Percentiles rank a stretch among this genome's conserved stretches.
Conservation (phyloP, 1,140 invertebrate species). For the Zaprionus inermis region DNA sequence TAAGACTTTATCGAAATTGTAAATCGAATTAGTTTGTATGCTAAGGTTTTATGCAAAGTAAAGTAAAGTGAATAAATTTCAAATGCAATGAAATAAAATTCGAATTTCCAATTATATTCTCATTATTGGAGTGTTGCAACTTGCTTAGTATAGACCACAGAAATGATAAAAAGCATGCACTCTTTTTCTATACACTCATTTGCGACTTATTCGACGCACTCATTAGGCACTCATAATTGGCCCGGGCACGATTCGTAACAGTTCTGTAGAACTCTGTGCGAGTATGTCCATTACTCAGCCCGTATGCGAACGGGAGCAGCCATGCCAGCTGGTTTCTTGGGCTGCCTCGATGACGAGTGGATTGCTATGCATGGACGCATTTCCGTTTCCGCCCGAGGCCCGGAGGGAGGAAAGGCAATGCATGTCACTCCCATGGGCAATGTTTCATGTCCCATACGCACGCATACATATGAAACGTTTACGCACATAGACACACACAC, state of each 20-base stretch:
- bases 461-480: not conserved
- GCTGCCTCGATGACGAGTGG: constrained; percentile 31
- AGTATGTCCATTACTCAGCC: constrained; percentile 27
- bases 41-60: too few species aligned
- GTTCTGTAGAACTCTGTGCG: constrained; percentile 6
- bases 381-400: constrained; percentile 63
- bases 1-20: not conserved
- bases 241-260: constrained; percentile 23
- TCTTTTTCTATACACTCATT: not conserved
- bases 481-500: constrained; percentile 1
- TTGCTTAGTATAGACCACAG: too few species aligned
- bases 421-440: constrained; percentile 26
- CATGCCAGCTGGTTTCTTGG: constrained; percentile 15
- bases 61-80: too few species aligned
- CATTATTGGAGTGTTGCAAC: too few species aligned
- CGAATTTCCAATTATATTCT: too few species aligned
- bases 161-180: too few species aligned
- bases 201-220: constrained; percentile 3
- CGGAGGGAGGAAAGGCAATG: constrained; percentile 9
- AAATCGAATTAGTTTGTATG: too few species aligned
- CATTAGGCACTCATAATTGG: constrained; percentile 37
- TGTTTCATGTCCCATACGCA: constrained; percentile 16
- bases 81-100: too few species aligned
- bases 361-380: constrained; percentile 66
- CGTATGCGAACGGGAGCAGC: constrained; percentile 6